These are phyloP conservation scores for Onychomys arenicola DNA, from an alignment of 2,797 vertebrate genomes.

Conservation along the genomic window DNA sequence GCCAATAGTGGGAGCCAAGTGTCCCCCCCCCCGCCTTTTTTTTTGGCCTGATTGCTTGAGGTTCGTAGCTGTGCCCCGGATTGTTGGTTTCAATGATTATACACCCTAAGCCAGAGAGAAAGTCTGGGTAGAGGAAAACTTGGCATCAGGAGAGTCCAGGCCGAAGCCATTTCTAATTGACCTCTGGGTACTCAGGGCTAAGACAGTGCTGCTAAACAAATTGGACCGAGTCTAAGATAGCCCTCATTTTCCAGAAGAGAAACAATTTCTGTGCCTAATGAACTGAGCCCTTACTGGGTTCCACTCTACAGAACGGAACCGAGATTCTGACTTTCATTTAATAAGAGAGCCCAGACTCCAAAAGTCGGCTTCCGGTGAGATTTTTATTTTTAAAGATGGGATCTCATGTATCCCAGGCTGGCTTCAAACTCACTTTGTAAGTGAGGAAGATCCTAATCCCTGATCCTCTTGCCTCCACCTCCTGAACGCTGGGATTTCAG, in stretches of 20 bases:
- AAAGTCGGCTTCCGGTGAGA: background rate
- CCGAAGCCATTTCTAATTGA: background rate
- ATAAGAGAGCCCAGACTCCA: background rate
- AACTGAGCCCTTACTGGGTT: background rate
- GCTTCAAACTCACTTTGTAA: background rate
- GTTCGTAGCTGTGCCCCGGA: background rate
- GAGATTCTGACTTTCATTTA: background rate
- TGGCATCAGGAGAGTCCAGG: background rate
- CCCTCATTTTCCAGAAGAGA: background rate
- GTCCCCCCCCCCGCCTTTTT: conserved; percentile 47
- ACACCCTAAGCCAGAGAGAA: conserved; percentile 39
- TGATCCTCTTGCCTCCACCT: background rate
- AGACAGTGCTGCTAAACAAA: background rate
- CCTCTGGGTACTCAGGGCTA: background rate
- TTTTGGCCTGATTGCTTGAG: conserved; percentile 20
- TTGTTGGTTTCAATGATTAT: conserved; percentile 23
- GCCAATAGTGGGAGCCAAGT: background rate
- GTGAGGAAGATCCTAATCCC: background rate
- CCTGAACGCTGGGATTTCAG: background rate
- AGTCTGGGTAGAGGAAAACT: conserved; percentile 1
- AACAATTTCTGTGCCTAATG: background rate
- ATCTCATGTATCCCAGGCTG: background rate
- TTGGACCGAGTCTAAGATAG: background rate
- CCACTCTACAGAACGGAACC: background rate
- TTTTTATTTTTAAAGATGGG: background rate